phyloP scores from a whole-genome alignment of 2,797 vertebrate species.

The Syngnathus rostellatus region DNA sequence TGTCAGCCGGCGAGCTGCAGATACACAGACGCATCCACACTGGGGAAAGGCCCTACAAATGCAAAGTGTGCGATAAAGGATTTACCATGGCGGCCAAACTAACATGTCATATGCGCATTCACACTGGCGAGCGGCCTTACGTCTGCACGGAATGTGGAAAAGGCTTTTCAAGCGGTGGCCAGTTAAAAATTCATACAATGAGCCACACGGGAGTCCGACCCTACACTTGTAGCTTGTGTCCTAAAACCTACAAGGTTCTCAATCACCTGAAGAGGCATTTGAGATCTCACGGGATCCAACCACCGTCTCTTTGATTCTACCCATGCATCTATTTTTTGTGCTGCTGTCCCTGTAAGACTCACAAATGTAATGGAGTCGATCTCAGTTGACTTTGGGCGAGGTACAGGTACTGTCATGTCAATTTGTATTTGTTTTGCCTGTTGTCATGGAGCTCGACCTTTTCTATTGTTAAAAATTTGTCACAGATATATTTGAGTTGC shows the following conservation, averaged over 20 bases:
- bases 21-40: constrained; percentile 68
- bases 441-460: not conserved
- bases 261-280: constrained; percentile 68
- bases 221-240: constrained; percentile 65
- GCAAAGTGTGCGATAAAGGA: constrained; percentile 61
- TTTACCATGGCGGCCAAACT: constrained; percentile 68
- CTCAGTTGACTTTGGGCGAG: not conserved
- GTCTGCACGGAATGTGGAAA: constrained; percentile 66
- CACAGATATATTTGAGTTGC: not conserved
- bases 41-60: constrained; percentile 63
- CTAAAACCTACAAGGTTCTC: constrained; percentile 67
- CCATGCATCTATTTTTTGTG: not conserved
- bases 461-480: not conserved
- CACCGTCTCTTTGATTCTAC: not conserved
- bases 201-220: constrained; percentile 68
- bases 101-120: constrained; percentile 64
- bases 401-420: not conserved
- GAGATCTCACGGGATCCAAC: constrained; percentile 49
- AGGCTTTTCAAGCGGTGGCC: constrained; percentile 60
- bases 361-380: not conserved
- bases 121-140: constrained; percentile 63
- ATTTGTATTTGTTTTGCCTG: not conserved
- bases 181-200: constrained; percentile 35
- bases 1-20: constrained; percentile 65
- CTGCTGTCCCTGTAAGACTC: not conserved